Base-by-base conservation (phyloP, 1,140 invertebrate genomes). In the Calosoma granatense region DNA sequence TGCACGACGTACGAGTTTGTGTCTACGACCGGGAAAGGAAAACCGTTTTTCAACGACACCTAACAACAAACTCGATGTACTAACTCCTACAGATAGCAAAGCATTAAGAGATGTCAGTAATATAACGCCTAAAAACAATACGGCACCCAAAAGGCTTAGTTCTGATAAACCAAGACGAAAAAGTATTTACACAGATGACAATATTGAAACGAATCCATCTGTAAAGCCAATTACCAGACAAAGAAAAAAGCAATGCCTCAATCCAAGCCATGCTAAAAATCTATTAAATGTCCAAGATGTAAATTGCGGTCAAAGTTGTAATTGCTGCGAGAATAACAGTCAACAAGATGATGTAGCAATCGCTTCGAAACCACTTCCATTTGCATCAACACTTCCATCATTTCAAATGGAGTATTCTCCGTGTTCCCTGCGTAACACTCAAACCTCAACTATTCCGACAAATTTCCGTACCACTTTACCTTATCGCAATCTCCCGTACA, bases 21-120 rank as follows among this genome's bases (percentile, higher is more conserved):
- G 54, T 12, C 59, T 63, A 36, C 61, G 62, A 51, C 11, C 57
- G 1, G 63, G 70, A 47, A 72, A 70, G 56, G 69, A 70, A 59
- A 72, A 72, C 47, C 65, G 63, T 30, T 72, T 69, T 57, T 68
- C 68, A 12, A 70, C 68, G 2, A 70, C 69, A n/a, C 69, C 69
- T 11, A 70, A 66, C 26, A 70, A 26, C n/a, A 26, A 21, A 70
- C 56, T 59, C 59, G 6, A 54, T 51, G 11, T 63, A 67, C 19
- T 56, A 63, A 30, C 56, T 57, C 12, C 58, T 58, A 26, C 59
- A 57, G 41, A 60, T 61, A 21, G 66, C 2, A 54, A 67, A 19
- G 64, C 63, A 6, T 61, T 72, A 15, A 47, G 69, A 17, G 69
- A 72, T 58, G 62, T 70, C 15, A 70, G 70, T 57, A 70, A 70